These are phyloP conservation scores for Malthinus flaveolus DNA, from an alignment of 2,888 invertebrate species.

Conservation along the genomic window DNA sequence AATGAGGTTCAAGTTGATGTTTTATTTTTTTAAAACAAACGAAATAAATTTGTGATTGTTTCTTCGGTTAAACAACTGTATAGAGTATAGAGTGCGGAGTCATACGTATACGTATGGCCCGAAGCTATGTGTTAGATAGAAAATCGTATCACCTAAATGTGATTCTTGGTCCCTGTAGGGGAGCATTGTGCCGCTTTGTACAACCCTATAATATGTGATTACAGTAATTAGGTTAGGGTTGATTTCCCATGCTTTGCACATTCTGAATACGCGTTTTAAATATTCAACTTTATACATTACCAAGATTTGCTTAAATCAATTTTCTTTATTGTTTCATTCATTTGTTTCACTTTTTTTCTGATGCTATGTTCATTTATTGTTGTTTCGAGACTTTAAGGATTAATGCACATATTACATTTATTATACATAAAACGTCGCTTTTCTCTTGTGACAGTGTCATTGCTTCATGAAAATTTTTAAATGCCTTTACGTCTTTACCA, in stretches of 20 bases:
- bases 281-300: constrained; percentile 3
- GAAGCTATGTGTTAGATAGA: constrained; percentile 38
- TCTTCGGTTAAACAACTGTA: background rate
- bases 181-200: constrained; percentile 43
- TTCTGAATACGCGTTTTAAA: constrained; percentile 33
- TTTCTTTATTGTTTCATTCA: too few species aligned
- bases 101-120: constrained; percentile 32
- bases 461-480: too few species aligned
- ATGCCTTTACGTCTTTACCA: too few species aligned
- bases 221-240: constrained; percentile 52
- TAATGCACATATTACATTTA: too few species aligned
- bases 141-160: constrained; percentile 46
- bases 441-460: too few species aligned
- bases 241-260: constrained; percentile 44
- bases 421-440: too few species aligned
- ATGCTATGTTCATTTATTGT: too few species aligned
- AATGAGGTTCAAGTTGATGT: too few species aligned
- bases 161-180: constrained; percentile 44
- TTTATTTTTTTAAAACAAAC: background rate
- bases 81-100: constrained; percentile 21
- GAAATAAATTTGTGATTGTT: constrained; percentile 12
- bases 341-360: too few species aligned
- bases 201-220: constrained; percentile 52
- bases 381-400: too few species aligned
- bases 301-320: background rate